Evolutionary conservation across 2,888 invertebrate species (phyloP), one percentile per base, ranked within the genome.

Genomic region (Ichneumoninae sp.): DNA sequence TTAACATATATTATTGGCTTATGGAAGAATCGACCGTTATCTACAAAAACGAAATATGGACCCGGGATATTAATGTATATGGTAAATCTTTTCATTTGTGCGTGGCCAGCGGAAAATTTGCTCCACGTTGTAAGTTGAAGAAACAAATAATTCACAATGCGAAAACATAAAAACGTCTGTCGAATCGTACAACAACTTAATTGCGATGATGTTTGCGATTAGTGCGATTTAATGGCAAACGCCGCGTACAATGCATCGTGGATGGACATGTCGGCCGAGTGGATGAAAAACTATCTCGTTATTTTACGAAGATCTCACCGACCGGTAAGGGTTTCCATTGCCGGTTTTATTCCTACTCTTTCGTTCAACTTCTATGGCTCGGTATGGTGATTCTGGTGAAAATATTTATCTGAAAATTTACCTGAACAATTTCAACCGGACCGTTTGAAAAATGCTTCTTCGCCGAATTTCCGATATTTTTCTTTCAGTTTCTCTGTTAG

Each of bases 341-440:
- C 26, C 0, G 86, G 81, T 8, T 7, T 89, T 7, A 57, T 89
- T 33, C 86, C 85, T 0, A 40, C 62, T n/a, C 70, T 88, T 5
- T 89, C 89, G 0, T 52, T 87, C 36, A 68, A 82, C 16, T 89
- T 82, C 40, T 89, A 85, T 26, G 81, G 86, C 40, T 70, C 85
- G 70, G 84, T 86, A 82, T n/a, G 6, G 33, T 33, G 33, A 33
- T 33, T 33, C 33, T 33, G 5, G 33, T 33, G 33, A 33, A 33
- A 33, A 33, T 33, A 33, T 33, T 33, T 33, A 33, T 33, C 30
- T 33, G 5, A 33, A 33, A 33, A 33, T 33, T 33, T 5, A 5
- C 5, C 30, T 4, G 30, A 33, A 33, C 4, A 33, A 5, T 33
- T 33, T 33, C 30, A 33, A 33, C 30, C 30, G 2, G 5, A 33